Percentiles rank a stretch among this genome's conserved stretches.
These are phyloP conservation scores for Dasysyrphus albostriatus DNA, from an alignment of 2,888 invertebrate species.

Conservation along the genomic window DNA sequence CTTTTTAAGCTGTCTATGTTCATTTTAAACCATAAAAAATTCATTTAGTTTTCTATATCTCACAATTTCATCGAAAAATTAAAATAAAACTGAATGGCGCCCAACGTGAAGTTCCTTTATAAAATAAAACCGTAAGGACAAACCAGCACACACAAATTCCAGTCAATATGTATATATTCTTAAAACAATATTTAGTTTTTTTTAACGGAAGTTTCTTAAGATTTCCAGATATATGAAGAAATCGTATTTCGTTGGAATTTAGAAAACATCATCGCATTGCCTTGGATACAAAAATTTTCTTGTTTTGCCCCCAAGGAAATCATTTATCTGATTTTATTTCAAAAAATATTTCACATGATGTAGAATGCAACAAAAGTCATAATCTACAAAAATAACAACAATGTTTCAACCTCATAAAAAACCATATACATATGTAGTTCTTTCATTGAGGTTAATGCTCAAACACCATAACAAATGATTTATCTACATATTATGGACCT, in stretches of 20 bases:
- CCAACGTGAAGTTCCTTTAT: background rate
- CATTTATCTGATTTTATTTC: background rate
- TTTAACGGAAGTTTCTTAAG: background rate
- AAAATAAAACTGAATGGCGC: background rate
- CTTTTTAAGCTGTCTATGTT: no score
- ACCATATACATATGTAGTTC: background rate
- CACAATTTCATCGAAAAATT: no score
- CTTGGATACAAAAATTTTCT: background rate
- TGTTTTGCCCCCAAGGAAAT: background rate
- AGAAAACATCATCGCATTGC: background rate
- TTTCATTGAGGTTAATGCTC: slow-evolving; percentile 20
- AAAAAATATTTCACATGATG: background rate
- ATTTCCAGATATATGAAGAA: background rate
- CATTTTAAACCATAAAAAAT: no score
- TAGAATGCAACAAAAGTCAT: background rate
- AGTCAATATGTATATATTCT: no score
- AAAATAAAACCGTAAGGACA: no score
- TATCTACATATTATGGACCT: slow-evolving; percentile 5
- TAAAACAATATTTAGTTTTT: background rate
- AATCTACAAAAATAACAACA: background rate
- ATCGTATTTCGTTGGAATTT: background rate
- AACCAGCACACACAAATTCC: no score
- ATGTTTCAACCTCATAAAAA: slow-evolving; percentile 13
- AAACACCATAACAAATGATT: background rate
- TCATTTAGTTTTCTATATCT: no score